These are phyloP conservation scores for Dusona sp. DNA, from an alignment of 2,888 invertebrate species.

Conservation along the genomic window DNA sequence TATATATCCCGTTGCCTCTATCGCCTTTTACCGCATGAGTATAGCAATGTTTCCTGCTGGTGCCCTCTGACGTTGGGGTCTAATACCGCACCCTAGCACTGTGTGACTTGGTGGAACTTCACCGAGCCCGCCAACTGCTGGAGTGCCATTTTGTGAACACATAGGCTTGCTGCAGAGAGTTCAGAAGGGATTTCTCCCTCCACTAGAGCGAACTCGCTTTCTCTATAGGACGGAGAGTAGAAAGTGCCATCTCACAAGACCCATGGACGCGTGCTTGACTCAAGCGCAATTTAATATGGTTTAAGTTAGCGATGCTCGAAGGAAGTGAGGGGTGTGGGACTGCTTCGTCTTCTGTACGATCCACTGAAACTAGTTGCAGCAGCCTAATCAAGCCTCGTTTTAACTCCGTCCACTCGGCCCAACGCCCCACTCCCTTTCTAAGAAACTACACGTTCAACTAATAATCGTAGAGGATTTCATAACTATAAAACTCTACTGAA, in stretches of 20 bases:
- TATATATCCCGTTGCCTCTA: constrained; percentile 54
- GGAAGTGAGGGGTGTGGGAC: constrained; percentile 58
- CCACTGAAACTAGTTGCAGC: constrained; percentile 80
- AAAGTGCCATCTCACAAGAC: constrained; percentile 60
- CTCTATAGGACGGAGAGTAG: constrained; percentile 44
- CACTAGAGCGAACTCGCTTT: constrained; percentile 41
- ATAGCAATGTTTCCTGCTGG: constrained; percentile 43
- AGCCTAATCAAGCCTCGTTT: constrained; percentile 83
- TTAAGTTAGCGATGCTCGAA: constrained; percentile 77
- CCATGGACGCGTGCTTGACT: constrained; percentile 79
- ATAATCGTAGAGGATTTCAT: constrained; percentile 81
- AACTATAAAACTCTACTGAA: constrained; percentile 76
- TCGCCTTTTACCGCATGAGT: constrained; percentile 55
- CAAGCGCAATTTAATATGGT: constrained; percentile 84
- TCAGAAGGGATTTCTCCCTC: constrained; percentile 45
- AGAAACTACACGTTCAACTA: constrained; percentile 83
- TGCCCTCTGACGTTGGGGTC: constrained; percentile 62
- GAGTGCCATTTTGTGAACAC: constrained; percentile 57
- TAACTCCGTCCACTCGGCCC: constrained; percentile 73
- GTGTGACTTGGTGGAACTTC: constrained; percentile 53
- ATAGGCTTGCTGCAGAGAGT: constrained; percentile 41
- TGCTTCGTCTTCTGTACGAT: constrained; percentile 59
- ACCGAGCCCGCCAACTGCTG: constrained; percentile 56
- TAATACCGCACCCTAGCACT: constrained; percentile 60
- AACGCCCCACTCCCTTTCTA: constrained; percentile 11